Base-by-base conservation (phyloP, 2,113 vertebrate genomes). In the Mus spicilegus region DNA sequence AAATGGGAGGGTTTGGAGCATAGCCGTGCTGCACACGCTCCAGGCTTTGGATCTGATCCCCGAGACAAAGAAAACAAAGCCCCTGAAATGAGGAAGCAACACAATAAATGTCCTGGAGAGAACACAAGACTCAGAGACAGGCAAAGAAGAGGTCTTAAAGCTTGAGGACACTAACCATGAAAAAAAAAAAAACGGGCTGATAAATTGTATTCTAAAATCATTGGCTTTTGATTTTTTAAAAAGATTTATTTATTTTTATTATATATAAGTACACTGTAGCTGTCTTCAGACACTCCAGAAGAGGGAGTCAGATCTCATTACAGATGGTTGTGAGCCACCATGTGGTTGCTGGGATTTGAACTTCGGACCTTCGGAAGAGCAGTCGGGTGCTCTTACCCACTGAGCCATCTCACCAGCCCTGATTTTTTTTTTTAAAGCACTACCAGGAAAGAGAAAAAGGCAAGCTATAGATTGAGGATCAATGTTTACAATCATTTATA, bases 201-300 rank as follows among this genome's bases (percentile, higher is more conserved):
- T 89, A 93, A 85, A 88, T 86, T 81, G 0, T 39, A 81, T 36
- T 86, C 61, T 90, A 86, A 95, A 91, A 95, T 26, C 51, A 75
- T 75, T 46, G 70, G 67, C 70, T 84, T 85, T 17, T 82, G 30
- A 58, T 63, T 73, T 73, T 78, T 51, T 16, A 84, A 49, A 49
- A 42, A 42, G 42, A 42, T 42, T 42, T 42, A 42, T 42, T 42
- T 42, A 42, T 42, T 42, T 42, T 42, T 42, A 42, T 42, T 42
- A 42, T 42, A 42, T 42, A 42, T 42, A 42, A 42, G 42, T 42
- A 42, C 42, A 42, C 42, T 42, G 42, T 42, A 42, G 42, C 42
- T 42, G 42, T 42, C 42, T 42, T 42, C 42, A 42, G 42, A 42
- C 42, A 42, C 42, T 42, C 42, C 42, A 42, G 42, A 42, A 42